These are phyloP conservation scores for Spodoptera picta DNA, from an alignment of 2,888 invertebrate species.

Conservation along the genomic window DNA sequence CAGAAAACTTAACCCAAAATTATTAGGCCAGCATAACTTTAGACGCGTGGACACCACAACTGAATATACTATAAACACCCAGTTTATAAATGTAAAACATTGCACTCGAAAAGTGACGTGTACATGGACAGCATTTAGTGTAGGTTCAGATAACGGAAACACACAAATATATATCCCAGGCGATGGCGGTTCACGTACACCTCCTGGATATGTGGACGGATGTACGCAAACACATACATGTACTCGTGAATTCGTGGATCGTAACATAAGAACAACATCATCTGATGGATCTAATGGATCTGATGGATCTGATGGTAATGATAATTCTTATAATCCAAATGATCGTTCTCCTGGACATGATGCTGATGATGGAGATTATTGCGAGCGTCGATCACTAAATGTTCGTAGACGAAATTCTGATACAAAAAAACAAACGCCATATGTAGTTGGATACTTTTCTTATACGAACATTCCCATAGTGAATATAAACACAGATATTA, in stretches of 20 bases:
- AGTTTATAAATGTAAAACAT: conserved; percentile 71
- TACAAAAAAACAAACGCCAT: conserved; percentile 19
- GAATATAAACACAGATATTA: background rate
- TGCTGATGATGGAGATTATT: conserved; percentile 78
- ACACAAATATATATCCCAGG: conserved; percentile 43
- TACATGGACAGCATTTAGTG: conserved; percentile 78
- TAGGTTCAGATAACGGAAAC: conserved; percentile 64
- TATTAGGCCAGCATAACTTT: conserved; percentile 60
- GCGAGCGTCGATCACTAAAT: conserved; percentile 77
- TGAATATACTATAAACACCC: conserved; percentile 72
- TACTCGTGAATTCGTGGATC: conserved; percentile 77
- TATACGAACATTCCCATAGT: conserved; percentile 7
- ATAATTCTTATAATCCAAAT: conserved; percentile 2
- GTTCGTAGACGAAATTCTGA: conserved; percentile 67
- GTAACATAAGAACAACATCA: conserved; percentile 72
- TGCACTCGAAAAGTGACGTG: conserved; percentile 83
- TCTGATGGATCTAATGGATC: conserved; percentile 11
- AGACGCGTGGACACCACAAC: conserved; percentile 57
- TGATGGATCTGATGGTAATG: background rate
- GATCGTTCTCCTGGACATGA: too few species aligned
- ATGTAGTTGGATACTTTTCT: conserved; percentile 8
- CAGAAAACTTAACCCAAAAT: conserved; percentile 69
- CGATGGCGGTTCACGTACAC: conserved; percentile 72
- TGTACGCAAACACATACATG: conserved; percentile 84
- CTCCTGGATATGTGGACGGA: conserved; percentile 81